A percentile compares a stretch with the other conserved stretches of the same genome.
phyloP scores from a whole-genome alignment of 1,140 invertebrate genomes.

The Drosophila pseudoobscura region DNA sequence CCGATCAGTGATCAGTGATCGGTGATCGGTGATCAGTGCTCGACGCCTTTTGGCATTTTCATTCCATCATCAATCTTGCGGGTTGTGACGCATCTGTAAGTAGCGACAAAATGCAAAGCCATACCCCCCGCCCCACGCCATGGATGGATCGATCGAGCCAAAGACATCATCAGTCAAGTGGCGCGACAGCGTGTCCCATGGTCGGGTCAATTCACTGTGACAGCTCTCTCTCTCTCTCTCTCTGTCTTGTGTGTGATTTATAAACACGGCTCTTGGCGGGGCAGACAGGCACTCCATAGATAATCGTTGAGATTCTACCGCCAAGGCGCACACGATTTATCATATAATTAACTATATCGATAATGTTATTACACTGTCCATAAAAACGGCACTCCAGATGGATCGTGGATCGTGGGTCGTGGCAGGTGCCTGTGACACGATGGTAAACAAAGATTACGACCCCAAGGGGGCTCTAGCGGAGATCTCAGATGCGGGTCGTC shows the following conservation, averaged over 20 bases:
- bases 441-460: slow-evolving; percentile 51
- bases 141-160: slow-evolving; percentile 21
- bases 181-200: slow-evolving; percentile 34
- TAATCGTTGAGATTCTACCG: slow-evolving; percentile 2
- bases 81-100: too few species aligned
- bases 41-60: too few species aligned
- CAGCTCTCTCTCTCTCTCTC: slow-evolving; percentile 40
- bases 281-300: slow-evolving; percentile 6
- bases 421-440: slow-evolving; percentile 48
- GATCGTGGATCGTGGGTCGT: neutral
- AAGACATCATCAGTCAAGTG: slow-evolving; percentile 58
- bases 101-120: slow-evolving; percentile 1
- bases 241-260: slow-evolving; percentile 23
- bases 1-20: too few species aligned
- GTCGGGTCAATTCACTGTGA: slow-evolving; percentile 51
- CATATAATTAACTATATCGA: slow-evolving; percentile 44
- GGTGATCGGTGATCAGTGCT: too few species aligned
- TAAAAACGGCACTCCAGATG: slow-evolving; percentile 28
- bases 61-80: too few species aligned
- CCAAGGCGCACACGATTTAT: slow-evolving; percentile 32
- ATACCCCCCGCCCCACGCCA: neutral
- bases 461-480: neutral
- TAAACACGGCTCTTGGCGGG: neutral
- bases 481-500: neutral
- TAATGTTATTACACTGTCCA: slow-evolving; percentile 48